phyloP scores from a whole-genome alignment of 2,113 vertebrate genomes.

The Nesoenas mayeri region DNA sequence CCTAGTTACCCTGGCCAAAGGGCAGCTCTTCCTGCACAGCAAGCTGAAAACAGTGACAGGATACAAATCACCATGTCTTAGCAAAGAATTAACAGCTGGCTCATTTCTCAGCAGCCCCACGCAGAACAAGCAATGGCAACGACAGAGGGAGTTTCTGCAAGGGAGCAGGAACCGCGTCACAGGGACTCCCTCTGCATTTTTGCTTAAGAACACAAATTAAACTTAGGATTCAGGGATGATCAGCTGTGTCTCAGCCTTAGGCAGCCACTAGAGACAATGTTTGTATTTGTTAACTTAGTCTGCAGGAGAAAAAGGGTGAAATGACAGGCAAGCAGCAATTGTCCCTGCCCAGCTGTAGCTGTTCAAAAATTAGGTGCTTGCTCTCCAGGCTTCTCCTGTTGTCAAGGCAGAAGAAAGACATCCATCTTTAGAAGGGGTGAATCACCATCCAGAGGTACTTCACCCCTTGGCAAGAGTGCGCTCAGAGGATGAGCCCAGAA shows the following conservation, averaged over 20 bases:
- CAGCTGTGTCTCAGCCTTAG: not conserved
- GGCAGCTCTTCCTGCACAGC: not conserved
- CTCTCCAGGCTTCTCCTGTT: not conserved
- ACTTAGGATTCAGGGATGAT: not conserved
- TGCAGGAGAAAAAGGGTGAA: not conserved
- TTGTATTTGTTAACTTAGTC: not conserved
- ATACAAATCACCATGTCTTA: not conserved
- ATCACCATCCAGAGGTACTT: not conserved
- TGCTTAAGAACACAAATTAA: constrained; percentile 6
- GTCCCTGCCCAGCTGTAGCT: not conserved
- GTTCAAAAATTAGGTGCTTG: not conserved
- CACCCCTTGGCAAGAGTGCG: not conserved
- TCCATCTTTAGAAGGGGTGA: not conserved
- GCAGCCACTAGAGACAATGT: not conserved
- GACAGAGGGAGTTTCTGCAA: not conserved
- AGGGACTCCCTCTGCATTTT: not conserved
- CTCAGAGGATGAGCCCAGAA: not conserved
- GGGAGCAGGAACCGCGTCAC: not conserved
- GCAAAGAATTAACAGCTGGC: constrained; percentile 11
- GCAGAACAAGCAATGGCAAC: not conserved
- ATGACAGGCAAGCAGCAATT: not conserved
- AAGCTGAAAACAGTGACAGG: not conserved
- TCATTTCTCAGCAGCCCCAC: constrained; percentile 22
- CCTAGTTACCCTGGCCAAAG: not conserved
- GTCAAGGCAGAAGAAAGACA: not conserved